Evolutionary conservation across 1,140 invertebrate species (phyloP), one percentile per base, ranked within the genome.

Genomic region (Cotesia glomerata): DNA sequence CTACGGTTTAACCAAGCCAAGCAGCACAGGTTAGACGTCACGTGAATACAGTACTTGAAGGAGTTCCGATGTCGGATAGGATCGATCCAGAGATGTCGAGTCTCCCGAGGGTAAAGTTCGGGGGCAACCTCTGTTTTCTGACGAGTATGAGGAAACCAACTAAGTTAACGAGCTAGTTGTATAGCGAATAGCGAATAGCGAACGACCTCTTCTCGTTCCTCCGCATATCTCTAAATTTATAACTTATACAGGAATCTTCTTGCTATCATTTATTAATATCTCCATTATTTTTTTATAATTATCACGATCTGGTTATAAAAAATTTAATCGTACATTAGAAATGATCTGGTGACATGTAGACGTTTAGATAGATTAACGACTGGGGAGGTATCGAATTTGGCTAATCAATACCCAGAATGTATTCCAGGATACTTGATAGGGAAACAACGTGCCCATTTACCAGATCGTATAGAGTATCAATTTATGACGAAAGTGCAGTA

Each of bases 81-180:
- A 66, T 66, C 64, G 64, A 66, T 66, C 64, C 64, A 54, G 64
- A 52, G 45, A 49, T 66, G 64, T 26, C 26, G 64, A 66, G 64
- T 34, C 51, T 66, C 49, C 18, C 64, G 45, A 54, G 51, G 51
- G 64, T 52, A 36, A 66, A 66, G 39, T 66, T 66, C 64, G 49
- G 51, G 18, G 64, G 64, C 18, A 66, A 54, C 64, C 64, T 52
- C 64, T 66, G 64, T 66, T 66, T 66, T 18, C 64, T n/a, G 16
- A 66, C 49, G 49, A 54, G 64, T 66, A 66, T 66, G 18, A 36
- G 64, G 64, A 66, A 66, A 52, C 64, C 64, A 52, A 66, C 64
- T 66, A 66, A 66, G 34, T 49, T 66, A 66, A 66, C 64, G 64
- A 66, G 64, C 11, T 26, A 9, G 36, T 9, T 18, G 18, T 45